Evolutionary conservation across 2,888 invertebrate genomes (phyloP).

Genomic region (Cyrtodaria siliqua): DNA sequence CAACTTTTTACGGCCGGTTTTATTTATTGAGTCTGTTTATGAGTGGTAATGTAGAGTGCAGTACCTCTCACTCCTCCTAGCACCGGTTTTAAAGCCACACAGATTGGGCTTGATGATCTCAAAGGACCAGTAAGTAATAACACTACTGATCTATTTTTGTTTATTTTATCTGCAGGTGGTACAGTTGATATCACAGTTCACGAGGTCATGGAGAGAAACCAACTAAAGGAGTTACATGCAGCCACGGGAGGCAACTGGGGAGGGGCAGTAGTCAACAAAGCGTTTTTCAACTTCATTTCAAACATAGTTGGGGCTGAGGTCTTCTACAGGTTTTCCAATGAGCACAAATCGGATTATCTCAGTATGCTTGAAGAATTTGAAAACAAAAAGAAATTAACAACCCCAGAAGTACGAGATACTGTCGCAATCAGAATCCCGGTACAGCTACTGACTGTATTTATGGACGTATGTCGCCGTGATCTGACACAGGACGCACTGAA

Average conservation of each 20-base stretch:
- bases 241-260: conserved; percentile 35
- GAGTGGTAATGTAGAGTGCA: too few relatives aligned
- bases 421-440: conserved; percentile 18
- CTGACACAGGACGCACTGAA: neutral
- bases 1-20: too few relatives aligned
- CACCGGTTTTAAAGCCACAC: too few relatives aligned
- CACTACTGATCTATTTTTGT: too few relatives aligned
- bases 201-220: conserved; percentile 18
- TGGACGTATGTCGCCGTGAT: neutral
- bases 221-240: conserved; percentile 22
- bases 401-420: neutral
- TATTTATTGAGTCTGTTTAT: too few relatives aligned
- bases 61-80: too few relatives aligned
- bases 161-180: conserved; percentile 26
- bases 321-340: conserved; percentile 1
- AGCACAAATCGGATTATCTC: conserved; percentile 19
- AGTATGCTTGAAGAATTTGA: conserved; percentile 32
- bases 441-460: neutral
- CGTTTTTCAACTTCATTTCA: conserved; percentile 14
- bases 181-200: conserved; percentile 41
- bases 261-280: conserved; percentile 24
- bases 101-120: too few relatives aligned
- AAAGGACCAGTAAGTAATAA: too few relatives aligned
- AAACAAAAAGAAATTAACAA: conserved; percentile 20
- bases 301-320: conserved; percentile 17